These are phyloP conservation scores for Holotrichia oblita DNA, from an alignment of 1,140 invertebrate genomes.

Conservation along the genomic window DNA sequence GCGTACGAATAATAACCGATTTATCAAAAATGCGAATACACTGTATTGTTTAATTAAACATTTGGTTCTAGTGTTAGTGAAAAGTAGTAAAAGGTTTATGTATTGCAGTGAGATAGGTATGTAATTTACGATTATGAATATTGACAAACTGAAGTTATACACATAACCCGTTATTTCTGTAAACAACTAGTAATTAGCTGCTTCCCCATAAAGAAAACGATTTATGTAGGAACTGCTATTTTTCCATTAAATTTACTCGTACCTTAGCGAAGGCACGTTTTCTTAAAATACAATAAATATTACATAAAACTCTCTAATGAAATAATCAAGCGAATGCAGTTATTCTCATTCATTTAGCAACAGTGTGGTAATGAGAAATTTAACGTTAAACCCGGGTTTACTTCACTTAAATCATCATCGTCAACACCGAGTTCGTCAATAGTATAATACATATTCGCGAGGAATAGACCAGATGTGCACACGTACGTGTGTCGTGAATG, in stretches of 20 bases:
- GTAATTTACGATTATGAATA: neutral
- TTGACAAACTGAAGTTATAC: neutral
- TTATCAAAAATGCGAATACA: no score
- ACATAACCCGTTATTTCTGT: neutral
- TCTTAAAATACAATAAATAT: constrained; percentile 2
- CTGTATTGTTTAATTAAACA: no score
- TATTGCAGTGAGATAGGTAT: no score
- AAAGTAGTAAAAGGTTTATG: no score
- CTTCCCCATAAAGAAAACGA: neutral
- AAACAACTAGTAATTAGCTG: neutral
- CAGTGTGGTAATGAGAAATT: constrained; percentile 23
- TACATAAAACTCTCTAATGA: constrained; percentile 20
- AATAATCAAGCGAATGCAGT: constrained; percentile 21
- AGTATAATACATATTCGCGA: constrained; percentile 12
- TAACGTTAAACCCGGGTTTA: neutral
- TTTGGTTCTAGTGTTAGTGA: no score
- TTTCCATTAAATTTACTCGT: neutral
- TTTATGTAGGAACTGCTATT: neutral
- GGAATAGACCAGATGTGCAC: constrained; percentile 4
- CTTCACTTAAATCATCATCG: neutral
- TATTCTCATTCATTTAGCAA: neutral
- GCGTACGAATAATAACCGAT: no score
- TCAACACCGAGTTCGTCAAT: neutral
- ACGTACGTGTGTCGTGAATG: neutral
- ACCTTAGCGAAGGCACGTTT: constrained; percentile 1